Base-by-base conservation (phyloP, 2,113 vertebrate genomes). In the Albula goreensis region DNA sequence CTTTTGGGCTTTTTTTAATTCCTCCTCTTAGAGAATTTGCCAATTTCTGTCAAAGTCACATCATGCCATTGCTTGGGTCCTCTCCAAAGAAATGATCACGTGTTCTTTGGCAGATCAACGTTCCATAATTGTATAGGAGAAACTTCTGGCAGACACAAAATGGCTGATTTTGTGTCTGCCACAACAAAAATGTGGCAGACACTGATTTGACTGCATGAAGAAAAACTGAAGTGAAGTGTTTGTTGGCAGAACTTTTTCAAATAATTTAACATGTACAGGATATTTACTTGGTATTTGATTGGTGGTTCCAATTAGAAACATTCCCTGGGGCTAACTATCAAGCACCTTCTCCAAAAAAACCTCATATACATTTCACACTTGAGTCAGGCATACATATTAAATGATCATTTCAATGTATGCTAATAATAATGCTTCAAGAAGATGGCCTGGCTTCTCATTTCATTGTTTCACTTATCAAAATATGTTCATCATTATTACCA, bases 1-100 rank as follows among this genome's bases (percentile, higher is more conserved):
- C 51, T 60, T 15, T 66, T 57, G 49, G 53, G 19, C 70, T 25
- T 31, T 0, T 10, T 19, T 19, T 50, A 19, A 22, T 0, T 19
- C 80, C 25, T 12, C 78, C 31, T 13, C 41, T 10, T 13, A 49
- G 9, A 22, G 25, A 57, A 9, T 84, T 83, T 85, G n/a, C 80
- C 7, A 77, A 87, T 83, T 25, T 83, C 41, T 70, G 25, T 78
- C 66, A 84, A 22, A 83, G 74, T 78, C 50, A 5, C 41, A 48
- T 25, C 17, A 17, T 12, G 25, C 1, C 22, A 11, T 48, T 41
- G 25, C 70, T 79, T n/a, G 41, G 41, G 25, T 79, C 41, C n/a
- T 80, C 80, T 81, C 49, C 5, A 22, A 22, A 81, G 49, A 70
- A 70, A 22, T 5, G 63, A 8, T 70, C 63, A 63, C 15, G 17